phyloP scores from a whole-genome alignment of 1,140 invertebrate species.

The Eueides isabella region DNA sequence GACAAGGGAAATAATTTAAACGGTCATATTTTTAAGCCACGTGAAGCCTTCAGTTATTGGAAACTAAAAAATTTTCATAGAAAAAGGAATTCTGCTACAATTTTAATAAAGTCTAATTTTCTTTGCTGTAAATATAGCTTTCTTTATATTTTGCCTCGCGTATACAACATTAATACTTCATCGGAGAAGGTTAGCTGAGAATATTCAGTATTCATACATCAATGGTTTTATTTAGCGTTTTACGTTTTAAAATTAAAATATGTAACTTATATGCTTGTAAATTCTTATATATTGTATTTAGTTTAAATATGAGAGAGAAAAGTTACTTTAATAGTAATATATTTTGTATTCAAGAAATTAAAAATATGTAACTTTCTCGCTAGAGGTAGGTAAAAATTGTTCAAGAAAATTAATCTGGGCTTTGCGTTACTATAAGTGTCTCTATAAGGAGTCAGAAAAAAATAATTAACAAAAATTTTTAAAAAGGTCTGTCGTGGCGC shows the following conservation, averaged over 20 bases:
- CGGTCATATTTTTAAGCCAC: conserved; percentile 34
- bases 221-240: conserved; percentile 36
- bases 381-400: too few species aligned
- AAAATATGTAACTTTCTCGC: too few species aligned
- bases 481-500: too few species aligned
- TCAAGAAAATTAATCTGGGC: too few species aligned
- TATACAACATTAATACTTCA: conserved; percentile 35
- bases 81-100: not conserved
- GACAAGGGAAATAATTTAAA: conserved; percentile 38
- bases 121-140: not conserved
- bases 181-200: conserved; percentile 37
- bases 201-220: conserved; percentile 28
- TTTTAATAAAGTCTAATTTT: conserved; percentile 6
- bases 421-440: too few species aligned
- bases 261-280: conserved; percentile 30
- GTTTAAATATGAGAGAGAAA: not conserved
- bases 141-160: conserved; percentile 27
- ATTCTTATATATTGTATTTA: not conserved
- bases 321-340: not conserved
- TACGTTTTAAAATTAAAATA: conserved; percentile 32
- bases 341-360: not conserved
- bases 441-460: too few species aligned
- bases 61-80: not conserved
- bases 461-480: too few species aligned
- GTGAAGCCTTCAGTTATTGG: conserved; percentile 9